Conservation (phyloP, 2,797 vertebrate genomes). For the Onychomys torridus region DNA sequence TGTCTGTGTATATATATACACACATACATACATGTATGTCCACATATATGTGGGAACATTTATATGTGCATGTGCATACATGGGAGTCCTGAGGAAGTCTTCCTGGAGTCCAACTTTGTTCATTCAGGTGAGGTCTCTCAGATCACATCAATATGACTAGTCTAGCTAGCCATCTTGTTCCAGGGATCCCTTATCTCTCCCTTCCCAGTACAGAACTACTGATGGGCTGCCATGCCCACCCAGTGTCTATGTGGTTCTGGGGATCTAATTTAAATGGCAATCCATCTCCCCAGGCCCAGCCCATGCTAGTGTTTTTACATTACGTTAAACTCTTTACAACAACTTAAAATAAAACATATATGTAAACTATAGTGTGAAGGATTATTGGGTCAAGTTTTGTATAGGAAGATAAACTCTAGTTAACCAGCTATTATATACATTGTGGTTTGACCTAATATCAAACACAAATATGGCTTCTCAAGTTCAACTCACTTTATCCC, state of each 20-base stretch:
- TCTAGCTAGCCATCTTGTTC: background rate
- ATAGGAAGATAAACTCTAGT: background rate
- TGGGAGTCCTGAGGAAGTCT: background rate
- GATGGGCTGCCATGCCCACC: background rate
- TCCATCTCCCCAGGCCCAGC: background rate
- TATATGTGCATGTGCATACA: background rate
- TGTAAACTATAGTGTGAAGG: background rate
- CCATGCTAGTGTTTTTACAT: background rate
- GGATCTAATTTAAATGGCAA: background rate
- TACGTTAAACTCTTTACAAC: background rate
- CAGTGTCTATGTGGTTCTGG: background rate
- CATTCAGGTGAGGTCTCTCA: background rate
- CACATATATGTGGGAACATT: background rate
- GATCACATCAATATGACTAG: background rate
- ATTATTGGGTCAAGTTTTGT: background rate
- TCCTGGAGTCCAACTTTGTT: background rate
- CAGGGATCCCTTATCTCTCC: background rate
- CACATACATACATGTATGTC: background rate
- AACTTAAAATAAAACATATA: background rate
- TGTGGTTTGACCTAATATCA: conserved; percentile 23
- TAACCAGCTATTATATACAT: background rate
- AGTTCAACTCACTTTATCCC: background rate
- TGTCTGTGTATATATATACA: background rate
- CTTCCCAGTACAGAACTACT: background rate
- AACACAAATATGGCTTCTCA: conserved; percentile 21